Base-by-base conservation (phyloP, 1,140 invertebrate genomes). In the Aphelinus atriplicis region DNA sequence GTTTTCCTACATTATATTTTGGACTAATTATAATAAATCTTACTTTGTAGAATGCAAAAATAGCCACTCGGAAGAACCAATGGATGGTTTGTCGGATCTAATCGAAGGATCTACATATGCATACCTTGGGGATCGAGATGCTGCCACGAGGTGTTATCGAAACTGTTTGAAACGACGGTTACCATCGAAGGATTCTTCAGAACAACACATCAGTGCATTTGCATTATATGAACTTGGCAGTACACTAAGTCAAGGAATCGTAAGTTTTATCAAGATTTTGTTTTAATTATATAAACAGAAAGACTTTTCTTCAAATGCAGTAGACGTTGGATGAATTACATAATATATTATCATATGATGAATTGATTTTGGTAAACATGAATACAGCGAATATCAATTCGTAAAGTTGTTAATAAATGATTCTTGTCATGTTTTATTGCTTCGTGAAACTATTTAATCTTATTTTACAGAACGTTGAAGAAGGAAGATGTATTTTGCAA, bases 191-290 rank as follows among this genome's bases (percentile, higher is more conserved):
- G 84, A 83, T 60, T 85, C 87, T 2, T 84, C 89, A 4, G 92
- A 93, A 81, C 85, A 88, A 55, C 92, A 93, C 80, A 85, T 93
- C 71, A 90, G 92, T 70, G 92, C 92, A 9, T 93, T 93, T 84
- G 90, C 92, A 50, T 83, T 91, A 46, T 94, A 92, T 82, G 92
- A 93, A 81, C 82, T 93, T 56, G 92, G 91, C 42, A 85, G 87
- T 50, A 84, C 90, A 6, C 84, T 93, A 73, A 89, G 86, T 79
- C 81, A 86, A 65, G 79, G 82, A 66, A 84, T 89, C 79, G 91
- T 92, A 82, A 86, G 84, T 83, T 72, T 61, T 7, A 53, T 53
- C 26, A 26, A 26, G 26, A 26, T 26, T 26, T 60, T 9, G 4
- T 53, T 53, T 53, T 6, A 53, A 9, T 26, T 26, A 26, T 26